phyloP scores from a whole-genome alignment of 92 coral and sea anemone genomes.

The Zoanthus gigantus region DNA sequence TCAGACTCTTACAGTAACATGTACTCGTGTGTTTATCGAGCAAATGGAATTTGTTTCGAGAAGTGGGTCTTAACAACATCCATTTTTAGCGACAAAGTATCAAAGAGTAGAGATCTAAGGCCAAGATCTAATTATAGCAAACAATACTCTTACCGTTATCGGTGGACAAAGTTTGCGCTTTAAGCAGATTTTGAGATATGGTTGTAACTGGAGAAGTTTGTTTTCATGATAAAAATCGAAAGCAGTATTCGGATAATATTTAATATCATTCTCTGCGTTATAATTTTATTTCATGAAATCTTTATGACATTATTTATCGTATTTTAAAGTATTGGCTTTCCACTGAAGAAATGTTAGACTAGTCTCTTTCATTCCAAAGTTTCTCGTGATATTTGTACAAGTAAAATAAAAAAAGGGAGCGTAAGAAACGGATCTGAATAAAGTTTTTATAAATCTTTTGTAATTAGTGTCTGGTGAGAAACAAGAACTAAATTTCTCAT shows the following conservation, averaged over 20 bases:
- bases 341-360: conserved; percentile 2
- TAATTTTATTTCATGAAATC: not conserved
- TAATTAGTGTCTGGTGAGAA: not conserved
- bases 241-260: not conserved
- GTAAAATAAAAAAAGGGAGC: not conserved
- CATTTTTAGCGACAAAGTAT: conserved; percentile 78
- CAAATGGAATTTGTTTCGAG: conserved; percentile 10
- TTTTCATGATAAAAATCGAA: not conserved
- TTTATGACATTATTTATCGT: not conserved
- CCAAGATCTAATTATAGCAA: conserved; percentile 11
- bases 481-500: not conserved
- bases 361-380: conserved; percentile 13
- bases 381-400: conserved; percentile 20
- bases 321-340: conserved; percentile 23
- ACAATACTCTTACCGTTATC: not conserved
- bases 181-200: conserved; percentile 26
- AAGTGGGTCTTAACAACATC: conserved; percentile 63
- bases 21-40: conserved; percentile 14
- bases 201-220: conserved; percentile 23
- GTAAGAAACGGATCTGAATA: not conserved
- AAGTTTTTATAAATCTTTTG: not conserved
- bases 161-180: conserved; percentile 4
- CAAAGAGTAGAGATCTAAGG: not conserved
- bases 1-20: not conserved
- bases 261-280: not conserved